These are phyloP conservation scores for Oryzias celebensis DNA, from an alignment of 2,113 vertebrate genomes.

Conservation along the genomic window DNA sequence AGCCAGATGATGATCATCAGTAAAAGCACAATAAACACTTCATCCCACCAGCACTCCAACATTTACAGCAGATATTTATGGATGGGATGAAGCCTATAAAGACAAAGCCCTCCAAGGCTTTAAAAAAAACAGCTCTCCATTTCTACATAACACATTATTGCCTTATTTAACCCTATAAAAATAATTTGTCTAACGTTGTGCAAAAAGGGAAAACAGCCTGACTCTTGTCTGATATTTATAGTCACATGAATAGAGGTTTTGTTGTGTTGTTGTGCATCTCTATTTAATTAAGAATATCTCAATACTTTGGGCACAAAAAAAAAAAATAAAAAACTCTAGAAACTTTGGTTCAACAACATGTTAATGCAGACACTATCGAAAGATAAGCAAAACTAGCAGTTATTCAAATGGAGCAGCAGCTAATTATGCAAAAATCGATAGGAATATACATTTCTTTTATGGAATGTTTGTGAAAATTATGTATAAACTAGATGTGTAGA, in stretches of 20 bases:
- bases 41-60: background rate
- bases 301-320: background rate
- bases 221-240: slow-evolving; percentile 5
- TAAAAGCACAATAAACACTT: background rate
- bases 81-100: background rate
- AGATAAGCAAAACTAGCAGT: too few species aligned
- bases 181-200: background rate
- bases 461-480: too few species aligned
- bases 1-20: too few species aligned
- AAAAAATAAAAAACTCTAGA: background rate
- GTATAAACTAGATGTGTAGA: too few species aligned
- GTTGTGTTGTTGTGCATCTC: background rate
- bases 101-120: background rate
- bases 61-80: background rate
- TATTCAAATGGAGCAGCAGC: too few species aligned
- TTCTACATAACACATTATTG: background rate
- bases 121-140: background rate
- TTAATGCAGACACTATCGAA: too few species aligned
- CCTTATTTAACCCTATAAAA: slow-evolving; percentile 4
- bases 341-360: too few species aligned
- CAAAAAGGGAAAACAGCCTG: slow-evolving; percentile 11
- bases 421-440: too few species aligned
- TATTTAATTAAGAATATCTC: background rate
- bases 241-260: slow-evolving; percentile 11
- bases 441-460: too few species aligned